These are phyloP conservation scores for Cosmopolites sordidus DNA, from an alignment of 2,888 invertebrate species.

Conservation along the genomic window DNA sequence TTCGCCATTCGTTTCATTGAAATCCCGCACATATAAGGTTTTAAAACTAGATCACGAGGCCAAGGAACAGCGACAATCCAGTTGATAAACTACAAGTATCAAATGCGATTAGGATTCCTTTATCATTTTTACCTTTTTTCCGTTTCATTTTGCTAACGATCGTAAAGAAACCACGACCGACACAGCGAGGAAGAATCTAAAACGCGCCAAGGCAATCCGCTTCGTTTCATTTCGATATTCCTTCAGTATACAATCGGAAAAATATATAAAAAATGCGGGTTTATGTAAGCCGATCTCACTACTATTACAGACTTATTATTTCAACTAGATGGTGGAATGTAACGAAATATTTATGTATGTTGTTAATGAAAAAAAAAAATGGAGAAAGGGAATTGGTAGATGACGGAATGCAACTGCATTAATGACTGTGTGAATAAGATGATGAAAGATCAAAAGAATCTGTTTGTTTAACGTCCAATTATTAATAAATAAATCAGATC, in stretches of 20 bases:
- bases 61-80: conserved; percentile 2
- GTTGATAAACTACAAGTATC: no score
- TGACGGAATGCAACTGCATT: not conserved
- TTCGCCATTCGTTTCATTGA: conserved; percentile 1
- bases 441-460: no score
- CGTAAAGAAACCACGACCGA: conserved; percentile 15
- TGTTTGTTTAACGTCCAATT: no score
- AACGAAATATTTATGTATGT: no score
- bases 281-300: no score
- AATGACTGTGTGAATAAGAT: no score
- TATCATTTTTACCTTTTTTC: not conserved
- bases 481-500: no score
- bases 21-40: conserved; percentile 11
- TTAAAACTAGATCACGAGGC: conserved; percentile 11
- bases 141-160: not conserved
- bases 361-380: not conserved
- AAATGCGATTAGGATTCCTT: no score
- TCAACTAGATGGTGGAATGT: no score
- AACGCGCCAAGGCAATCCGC: conserved; percentile 21
- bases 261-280: not conserved
- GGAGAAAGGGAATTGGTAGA: not conserved
- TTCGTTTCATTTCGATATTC: conserved; percentile 16
- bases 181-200: conserved; percentile 13
- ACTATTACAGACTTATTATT: no score
- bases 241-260: conserved; percentile 10